phyloP scores from a whole-genome alignment of 2,888 invertebrate species.

The Podabrus alpinus region DNA sequence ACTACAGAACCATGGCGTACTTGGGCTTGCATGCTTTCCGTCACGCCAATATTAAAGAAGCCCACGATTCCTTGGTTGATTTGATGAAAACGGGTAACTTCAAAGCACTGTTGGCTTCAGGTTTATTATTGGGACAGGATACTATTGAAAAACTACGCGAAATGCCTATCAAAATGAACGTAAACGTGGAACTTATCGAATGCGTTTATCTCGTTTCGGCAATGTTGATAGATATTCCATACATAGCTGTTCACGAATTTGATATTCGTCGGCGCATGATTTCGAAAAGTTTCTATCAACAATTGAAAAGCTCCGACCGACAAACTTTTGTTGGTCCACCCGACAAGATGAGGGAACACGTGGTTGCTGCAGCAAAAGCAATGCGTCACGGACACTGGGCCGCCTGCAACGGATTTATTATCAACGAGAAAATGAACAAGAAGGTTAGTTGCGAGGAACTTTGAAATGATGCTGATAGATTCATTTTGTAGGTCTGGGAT shows the following conservation, averaged over 20 bases:
- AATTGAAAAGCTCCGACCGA: slow-evolving; percentile 53
- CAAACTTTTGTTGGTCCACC: slow-evolving; percentile 74
- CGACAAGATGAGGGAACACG: slow-evolving; percentile 98
- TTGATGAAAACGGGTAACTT: slow-evolving; percentile 98
- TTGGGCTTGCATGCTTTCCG: slow-evolving; percentile 97
- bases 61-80: slow-evolving; percentile 97
- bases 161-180: slow-evolving; percentile 99
- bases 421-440: slow-evolving; percentile 99
- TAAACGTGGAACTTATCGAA: slow-evolving; percentile 95
- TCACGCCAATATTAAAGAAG: slow-evolving; percentile 95
- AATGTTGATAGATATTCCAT: slow-evolving; percentile 98
- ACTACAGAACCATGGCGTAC: slow-evolving; percentile 98
- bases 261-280: slow-evolving; percentile 96
- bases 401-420: slow-evolving; percentile 90
- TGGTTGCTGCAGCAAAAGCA: slow-evolving; percentile 97
- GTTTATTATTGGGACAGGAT: slow-evolving; percentile 83
- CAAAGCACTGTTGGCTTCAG: slow-evolving; percentile 95
- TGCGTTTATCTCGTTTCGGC: slow-evolving; percentile 98
- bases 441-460: slow-evolving; percentile 61
- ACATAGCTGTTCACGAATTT: slow-evolving; percentile 98
- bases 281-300: slow-evolving; percentile 97
- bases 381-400: slow-evolving; percentile 99
- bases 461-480: neutral
- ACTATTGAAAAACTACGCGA: slow-evolving; percentile 96
- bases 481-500: slow-evolving; percentile 82